Percentiles rank a stretch among this genome's conserved stretches.
These are phyloP conservation scores for Tetranychus truncatus DNA, from an alignment of 2,888 invertebrate genomes.

Conservation along the genomic window DNA sequence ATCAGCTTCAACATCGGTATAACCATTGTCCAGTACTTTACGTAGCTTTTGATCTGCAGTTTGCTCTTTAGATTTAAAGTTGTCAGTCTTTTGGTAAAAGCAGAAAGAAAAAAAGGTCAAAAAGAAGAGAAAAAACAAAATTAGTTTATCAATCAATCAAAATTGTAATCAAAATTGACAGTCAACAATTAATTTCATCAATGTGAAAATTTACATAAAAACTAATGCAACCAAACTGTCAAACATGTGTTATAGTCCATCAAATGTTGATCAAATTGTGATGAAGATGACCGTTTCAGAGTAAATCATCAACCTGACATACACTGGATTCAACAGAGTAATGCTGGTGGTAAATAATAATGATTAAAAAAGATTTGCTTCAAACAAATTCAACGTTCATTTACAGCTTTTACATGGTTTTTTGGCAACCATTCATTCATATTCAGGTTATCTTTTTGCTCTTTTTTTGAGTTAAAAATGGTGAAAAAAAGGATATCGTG, in stretches of 20 bases:
- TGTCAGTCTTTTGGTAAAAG: background rate
- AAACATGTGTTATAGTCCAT: too few relatives aligned
- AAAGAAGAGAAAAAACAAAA: background rate
- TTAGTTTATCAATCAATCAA: background rate
- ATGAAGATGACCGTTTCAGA: background rate
- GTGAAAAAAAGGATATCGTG: background rate
- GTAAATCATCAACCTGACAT: too few relatives aligned
- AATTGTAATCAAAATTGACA: too few relatives aligned
- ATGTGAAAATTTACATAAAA: too few relatives aligned
- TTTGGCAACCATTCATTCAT: background rate
- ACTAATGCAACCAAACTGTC: too few relatives aligned
- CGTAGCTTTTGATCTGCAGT: constrained; percentile 57
- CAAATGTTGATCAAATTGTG: too few relatives aligned
- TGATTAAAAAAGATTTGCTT: background rate
- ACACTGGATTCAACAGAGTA: background rate
- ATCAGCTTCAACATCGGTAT: constrained; percentile 34
- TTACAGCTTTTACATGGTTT: background rate
- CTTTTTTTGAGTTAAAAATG: background rate
- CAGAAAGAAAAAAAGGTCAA: background rate
- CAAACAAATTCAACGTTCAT: background rate
- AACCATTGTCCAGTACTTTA: constrained; percentile 46
- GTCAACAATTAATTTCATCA: too few relatives aligned
- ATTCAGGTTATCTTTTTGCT: background rate
- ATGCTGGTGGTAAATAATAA: background rate
- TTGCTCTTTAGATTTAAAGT: constrained; percentile 43